These are phyloP conservation scores for Equus przewalskii DNA, from an alignment of 2,113 vertebrate genomes.

Conservation along the genomic window DNA sequence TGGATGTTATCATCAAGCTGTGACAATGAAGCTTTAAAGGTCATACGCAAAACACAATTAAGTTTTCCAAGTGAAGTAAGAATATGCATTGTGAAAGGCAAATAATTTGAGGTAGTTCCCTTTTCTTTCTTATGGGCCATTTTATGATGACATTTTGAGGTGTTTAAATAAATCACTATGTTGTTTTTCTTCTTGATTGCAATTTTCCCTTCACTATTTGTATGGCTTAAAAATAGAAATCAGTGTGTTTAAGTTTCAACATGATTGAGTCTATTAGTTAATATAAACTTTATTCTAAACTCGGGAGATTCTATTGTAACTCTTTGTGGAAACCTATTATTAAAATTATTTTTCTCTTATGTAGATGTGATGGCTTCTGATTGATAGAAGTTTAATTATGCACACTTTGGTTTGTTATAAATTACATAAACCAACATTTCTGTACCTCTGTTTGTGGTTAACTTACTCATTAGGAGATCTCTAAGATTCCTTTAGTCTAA, in stretches of 20 bases:
- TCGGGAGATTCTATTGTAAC: conserved; percentile 45
- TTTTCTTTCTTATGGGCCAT: conserved; percentile 57
- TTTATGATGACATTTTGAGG: conserved; percentile 78
- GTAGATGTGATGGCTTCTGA: conserved; percentile 41
- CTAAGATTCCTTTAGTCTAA: background rate
- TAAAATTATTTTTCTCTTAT: conserved; percentile 40
- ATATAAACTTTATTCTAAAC: conserved; percentile 53
- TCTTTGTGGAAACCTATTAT: background rate
- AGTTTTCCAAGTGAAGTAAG: conserved; percentile 79
- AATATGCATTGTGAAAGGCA: conserved; percentile 77
- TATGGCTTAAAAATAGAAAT: conserved; percentile 74
- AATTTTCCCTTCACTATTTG: conserved; percentile 43
- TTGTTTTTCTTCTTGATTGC: conserved; percentile 82
- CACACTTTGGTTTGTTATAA: background rate
- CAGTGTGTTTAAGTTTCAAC: conserved; percentile 39
- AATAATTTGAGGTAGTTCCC: conserved; percentile 70
- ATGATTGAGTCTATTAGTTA: conserved; percentile 67
- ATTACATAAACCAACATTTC: background rate
- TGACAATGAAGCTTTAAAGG: conserved; percentile 84
- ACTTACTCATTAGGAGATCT: background rate
- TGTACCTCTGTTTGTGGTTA: background rate
- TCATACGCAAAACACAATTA: conserved; percentile 82
- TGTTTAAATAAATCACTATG: conserved; percentile 78
- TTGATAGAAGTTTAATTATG: conserved; percentile 35
- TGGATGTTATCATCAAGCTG: conserved; percentile 84